Percentiles rank a stretch among this genome's conserved stretches.
phyloP scores from a whole-genome alignment of 1,140 invertebrate species.

The Halictus rubicundus region DNA sequence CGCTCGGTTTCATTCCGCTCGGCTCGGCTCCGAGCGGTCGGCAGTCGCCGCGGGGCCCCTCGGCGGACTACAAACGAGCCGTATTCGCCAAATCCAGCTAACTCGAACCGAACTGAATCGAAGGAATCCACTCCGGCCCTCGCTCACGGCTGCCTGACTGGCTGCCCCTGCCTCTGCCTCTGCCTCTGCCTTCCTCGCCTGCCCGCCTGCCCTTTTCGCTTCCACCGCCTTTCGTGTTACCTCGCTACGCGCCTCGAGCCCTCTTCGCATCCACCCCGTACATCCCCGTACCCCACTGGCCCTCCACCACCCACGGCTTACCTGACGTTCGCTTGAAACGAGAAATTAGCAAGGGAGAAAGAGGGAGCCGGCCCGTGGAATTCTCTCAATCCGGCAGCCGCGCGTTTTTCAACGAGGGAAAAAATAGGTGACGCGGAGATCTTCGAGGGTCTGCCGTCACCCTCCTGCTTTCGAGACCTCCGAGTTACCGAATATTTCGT shows the following conservation, averaged over 20 bases:
- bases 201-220: conserved; percentile 14
- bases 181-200: neutral
- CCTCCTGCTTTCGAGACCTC: neutral
- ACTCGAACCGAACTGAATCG: conserved; percentile 75
- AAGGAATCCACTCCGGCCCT: conserved; percentile 70
- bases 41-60: conserved; percentile 56
- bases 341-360: conserved; percentile 60
- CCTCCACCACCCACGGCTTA: conserved; percentile 44
- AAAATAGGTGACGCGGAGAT: conserved; percentile 32
- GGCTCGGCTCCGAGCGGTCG: conserved; percentile 45
- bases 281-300: neutral
- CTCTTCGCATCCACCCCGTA: neutral
- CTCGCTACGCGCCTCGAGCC: neutral
- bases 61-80: conserved; percentile 74
- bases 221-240: conserved; percentile 26
- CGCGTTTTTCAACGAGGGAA: conserved; percentile 11
- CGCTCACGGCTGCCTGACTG: conserved; percentile 1
- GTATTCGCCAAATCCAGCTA: conserved; percentile 76
- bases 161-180: no score
- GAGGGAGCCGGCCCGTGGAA: conserved; percentile 36
- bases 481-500: neutral
- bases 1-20: conserved; percentile 54
- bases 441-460: neutral
- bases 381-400: conserved; percentile 34
- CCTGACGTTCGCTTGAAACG: conserved; percentile 47